Evolutionary conservation across 2,113 vertebrate species (phyloP).

Genomic region (Struthidea cinerea): DNA sequence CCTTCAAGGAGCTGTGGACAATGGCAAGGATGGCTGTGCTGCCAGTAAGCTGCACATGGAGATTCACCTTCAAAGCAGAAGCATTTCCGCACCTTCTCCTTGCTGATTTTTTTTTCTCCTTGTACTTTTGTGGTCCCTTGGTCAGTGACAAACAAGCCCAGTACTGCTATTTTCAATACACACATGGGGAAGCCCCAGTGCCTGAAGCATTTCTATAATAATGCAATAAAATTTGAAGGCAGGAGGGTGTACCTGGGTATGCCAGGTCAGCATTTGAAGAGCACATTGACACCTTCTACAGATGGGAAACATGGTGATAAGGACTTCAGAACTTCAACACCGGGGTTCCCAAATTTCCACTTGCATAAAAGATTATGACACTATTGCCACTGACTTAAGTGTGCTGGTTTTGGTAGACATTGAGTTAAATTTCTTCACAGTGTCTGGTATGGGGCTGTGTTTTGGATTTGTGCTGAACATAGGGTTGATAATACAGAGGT

Average conservation of each 20-base stretch:
- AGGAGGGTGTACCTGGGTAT: rapidly evolving
- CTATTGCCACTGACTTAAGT: background rate
- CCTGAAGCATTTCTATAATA: background rate
- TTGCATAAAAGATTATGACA: background rate
- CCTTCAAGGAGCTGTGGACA: conserved; percentile 16
- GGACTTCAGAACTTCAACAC: background rate
- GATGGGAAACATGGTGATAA: background rate
- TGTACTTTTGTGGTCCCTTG: background rate
- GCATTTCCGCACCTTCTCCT: background rate
- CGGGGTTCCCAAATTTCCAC: background rate
- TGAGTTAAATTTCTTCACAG: background rate
- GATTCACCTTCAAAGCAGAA: background rate
- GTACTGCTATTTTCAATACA: background rate
- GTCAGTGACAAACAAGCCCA: background rate
- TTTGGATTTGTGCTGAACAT: background rate
- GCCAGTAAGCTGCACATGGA: background rate
- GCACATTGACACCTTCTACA: background rate
- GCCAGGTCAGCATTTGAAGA: background rate
- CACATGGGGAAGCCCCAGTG: background rate
- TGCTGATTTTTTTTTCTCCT: background rate
- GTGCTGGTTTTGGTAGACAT: background rate
- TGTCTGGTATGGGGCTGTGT: background rate
- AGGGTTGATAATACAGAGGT: background rate
- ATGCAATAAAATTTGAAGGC: background rate
- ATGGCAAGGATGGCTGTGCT: background rate